Conservation (phyloP, 2,888 invertebrate species). For the Carpatolechia fugitivella region DNA sequence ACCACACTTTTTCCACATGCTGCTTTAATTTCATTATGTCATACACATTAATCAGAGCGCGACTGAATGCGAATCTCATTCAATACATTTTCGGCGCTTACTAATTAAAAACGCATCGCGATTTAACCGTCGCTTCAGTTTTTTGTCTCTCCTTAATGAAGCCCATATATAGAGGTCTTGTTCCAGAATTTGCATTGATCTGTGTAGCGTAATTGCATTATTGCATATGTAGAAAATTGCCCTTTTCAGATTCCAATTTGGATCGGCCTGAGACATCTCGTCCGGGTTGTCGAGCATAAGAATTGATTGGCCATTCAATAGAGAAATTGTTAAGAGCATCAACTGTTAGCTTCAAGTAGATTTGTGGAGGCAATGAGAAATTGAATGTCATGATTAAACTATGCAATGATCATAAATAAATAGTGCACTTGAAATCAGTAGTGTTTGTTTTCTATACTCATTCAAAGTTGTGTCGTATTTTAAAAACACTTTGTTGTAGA, state of each 20-base stretch:
- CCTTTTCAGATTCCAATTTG: conserved; percentile 44
- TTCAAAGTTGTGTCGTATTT: too few relatives aligned
- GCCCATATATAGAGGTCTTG: conserved; percentile 59
- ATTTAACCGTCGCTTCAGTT: conserved; percentile 59
- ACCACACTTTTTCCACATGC: neutral
- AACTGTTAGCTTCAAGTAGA: conserved; percentile 7
- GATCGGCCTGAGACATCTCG: conserved; percentile 23
- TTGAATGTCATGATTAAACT: neutral
- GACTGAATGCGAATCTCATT: conserved; percentile 9
- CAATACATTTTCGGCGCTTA: conserved; percentile 32
- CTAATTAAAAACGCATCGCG: conserved; percentile 60
- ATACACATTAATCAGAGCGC: neutral
- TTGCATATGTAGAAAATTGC: conserved; percentile 42
- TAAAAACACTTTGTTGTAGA: too few relatives aligned
- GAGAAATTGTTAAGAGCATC: conserved; percentile 21
- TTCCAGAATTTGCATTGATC: conserved; percentile 69
- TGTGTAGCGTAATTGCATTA: conserved; percentile 37
- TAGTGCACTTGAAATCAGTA: neutral
- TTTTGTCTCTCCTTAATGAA: conserved; percentile 65
- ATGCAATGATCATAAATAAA: neutral
- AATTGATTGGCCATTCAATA: conserved; percentile 51
- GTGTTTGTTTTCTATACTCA: neutral
- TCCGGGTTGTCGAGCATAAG: conserved; percentile 33
- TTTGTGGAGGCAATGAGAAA: conserved; percentile 9
- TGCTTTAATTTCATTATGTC: conserved; percentile 2